phyloP scores from a whole-genome alignment of 2,888 invertebrate genomes.

The Nemurella pictetii region DNA sequence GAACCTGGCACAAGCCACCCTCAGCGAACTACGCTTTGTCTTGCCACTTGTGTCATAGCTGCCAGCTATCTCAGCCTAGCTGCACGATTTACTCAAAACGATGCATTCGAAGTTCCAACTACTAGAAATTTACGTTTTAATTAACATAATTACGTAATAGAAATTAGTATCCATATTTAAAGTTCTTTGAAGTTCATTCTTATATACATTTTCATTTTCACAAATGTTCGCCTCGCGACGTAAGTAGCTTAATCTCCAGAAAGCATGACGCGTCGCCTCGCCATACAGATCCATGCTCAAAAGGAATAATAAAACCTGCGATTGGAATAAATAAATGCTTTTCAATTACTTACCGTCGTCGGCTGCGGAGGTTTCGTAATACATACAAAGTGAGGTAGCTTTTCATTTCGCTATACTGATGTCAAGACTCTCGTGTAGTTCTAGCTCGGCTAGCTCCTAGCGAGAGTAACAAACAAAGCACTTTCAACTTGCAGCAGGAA shows the following conservation, averaged over 20 bases:
- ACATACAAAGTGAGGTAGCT: neutral
- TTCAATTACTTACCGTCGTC: conserved; percentile 1
- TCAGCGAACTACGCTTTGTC: neutral
- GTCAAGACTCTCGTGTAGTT: neutral
- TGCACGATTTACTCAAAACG: neutral
- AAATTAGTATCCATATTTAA: neutral
- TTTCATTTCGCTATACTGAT: neutral
- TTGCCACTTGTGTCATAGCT: neutral
- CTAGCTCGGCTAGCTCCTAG: too few species aligned
- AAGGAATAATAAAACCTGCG: neutral
- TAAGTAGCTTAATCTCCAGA: neutral
- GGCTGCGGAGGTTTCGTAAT: neutral
- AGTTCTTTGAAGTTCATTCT: neutral
- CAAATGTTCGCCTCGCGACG: neutral
- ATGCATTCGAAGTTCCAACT: too few species aligned
- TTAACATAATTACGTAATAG: neutral
- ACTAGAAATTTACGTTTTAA: neutral
- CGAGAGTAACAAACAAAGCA: too few species aligned
- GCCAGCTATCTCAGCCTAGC: neutral
- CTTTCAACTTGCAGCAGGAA: too few species aligned
- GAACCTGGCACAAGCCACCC: too few species aligned
- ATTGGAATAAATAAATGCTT: conserved; percentile 9
- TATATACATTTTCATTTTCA: neutral
- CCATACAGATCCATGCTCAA: neutral
- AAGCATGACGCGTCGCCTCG: too few species aligned